These are phyloP conservation scores for Littorina saxatilis DNA, from an alignment of 1,140 invertebrate species.

Conservation along the genomic window DNA sequence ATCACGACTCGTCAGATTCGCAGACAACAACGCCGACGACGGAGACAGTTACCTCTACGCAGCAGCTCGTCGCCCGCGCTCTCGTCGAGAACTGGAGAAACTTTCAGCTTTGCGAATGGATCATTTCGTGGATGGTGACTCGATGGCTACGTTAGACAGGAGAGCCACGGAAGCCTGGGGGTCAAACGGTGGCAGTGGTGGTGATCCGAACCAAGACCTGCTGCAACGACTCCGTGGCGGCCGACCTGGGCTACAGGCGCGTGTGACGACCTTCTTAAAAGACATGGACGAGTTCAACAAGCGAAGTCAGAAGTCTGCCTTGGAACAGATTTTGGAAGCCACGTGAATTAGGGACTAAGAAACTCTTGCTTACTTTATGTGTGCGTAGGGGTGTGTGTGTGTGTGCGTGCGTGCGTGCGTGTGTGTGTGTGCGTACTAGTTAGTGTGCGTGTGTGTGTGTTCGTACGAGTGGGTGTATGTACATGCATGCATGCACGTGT, in stretches of 20 bases:
- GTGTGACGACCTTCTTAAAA: conserved; percentile 12
- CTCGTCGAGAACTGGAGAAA: conserved; percentile 21
- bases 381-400: too few species aligned
- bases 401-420: conserved; percentile 12
- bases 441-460: too few species aligned
- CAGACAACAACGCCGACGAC: background rate
- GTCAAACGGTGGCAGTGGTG: too few species aligned
- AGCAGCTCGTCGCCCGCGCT: background rate
- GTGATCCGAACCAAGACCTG: background rate
- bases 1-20: background rate
- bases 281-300: conserved; percentile 29
- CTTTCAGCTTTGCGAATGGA: conserved; percentile 21
- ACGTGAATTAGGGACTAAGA: background rate
- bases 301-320: background rate
- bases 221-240: background rate
- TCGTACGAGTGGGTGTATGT: too few species aligned
- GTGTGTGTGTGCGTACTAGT: too few species aligned
- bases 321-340: conserved; percentile 20
- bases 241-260: background rate
- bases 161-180: background rate
- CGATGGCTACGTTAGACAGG: background rate
- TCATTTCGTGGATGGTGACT: conserved; percentile 6
- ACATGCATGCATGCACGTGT: background rate
- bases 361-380: background rate
- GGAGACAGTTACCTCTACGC: background rate